Base-by-base conservation (phyloP, 2,113 vertebrate genomes). In the Sigmodon hispidus region DNA sequence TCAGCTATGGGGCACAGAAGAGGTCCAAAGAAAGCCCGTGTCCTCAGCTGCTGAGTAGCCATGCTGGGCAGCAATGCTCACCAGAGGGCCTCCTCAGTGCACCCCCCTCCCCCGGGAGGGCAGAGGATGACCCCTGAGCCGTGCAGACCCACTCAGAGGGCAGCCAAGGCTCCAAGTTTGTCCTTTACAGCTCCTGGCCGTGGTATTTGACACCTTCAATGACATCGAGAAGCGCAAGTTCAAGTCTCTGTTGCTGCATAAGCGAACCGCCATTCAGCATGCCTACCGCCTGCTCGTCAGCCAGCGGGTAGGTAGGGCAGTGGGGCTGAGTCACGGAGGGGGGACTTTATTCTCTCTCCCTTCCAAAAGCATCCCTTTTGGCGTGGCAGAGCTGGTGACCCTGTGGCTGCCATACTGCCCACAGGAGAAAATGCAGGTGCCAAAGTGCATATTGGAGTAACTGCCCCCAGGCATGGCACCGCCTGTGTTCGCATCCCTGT, bases 221-320 rank as follows among this genome's bases (percentile, higher is more conserved):
- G 99, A 99, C 63, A 99, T 99, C 0, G 99, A 99, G 98, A 99
- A 99, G 98, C 99, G 98, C 99, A 99, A 99, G 98, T 99, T 99
- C 96, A 99, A 99, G 98, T 99, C 99, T 15, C 97, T 99, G 95
- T 98, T 99, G 96, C 98, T 99, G 95, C 99, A 99, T 97, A 99
- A 99, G 96, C 99, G 99, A 86, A 99, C 99, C 0, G 99, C 99
- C 84, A 98, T 99, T 6, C 99, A 99, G 96, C 99, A 99, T 0
- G 99, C 99, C 50, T 99, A 99, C 96, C 98, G 98, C 94, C 98
- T 99, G 94, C 98, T 99, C 24, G 93, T 99, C 86, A 99, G 99
- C 98, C 99, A 98, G 8, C 99, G 98, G 99, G 99, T 99, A 98
- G 99, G 99, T 99, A 98, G 26, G 17, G 81, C 85, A 5, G 6